Conservation (phyloP, 2,888 invertebrate genomes). For the Chydorus sphaericus region DNA sequence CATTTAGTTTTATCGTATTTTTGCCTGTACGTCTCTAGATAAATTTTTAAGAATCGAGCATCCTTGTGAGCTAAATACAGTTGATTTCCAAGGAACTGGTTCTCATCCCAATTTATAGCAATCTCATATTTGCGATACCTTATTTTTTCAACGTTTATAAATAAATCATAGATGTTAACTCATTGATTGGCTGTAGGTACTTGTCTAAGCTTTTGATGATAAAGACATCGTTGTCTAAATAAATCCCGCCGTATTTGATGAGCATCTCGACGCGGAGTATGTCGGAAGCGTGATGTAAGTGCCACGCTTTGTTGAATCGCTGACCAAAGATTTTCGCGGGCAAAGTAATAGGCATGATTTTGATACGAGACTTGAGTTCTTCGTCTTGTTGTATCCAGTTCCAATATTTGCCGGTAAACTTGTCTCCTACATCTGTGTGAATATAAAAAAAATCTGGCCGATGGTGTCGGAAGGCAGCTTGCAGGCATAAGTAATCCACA, state of each 20-base stretch:
- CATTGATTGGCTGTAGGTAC: too few species aligned
- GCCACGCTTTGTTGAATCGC: not conserved
- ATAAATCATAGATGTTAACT: too few species aligned
- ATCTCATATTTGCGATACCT: constrained; percentile 25
- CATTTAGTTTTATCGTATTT: too few species aligned
- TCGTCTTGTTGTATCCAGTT: not conserved
- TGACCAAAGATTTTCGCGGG: not conserved
- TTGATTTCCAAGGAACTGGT: constrained; percentile 17
- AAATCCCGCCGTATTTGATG: not conserved
- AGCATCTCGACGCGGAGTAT: not conserved
- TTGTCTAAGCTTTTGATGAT: not conserved
- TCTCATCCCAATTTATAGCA: constrained; percentile 23
- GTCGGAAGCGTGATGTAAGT: not conserved
- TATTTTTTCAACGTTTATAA: too few species aligned
- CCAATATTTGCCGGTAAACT: not conserved
- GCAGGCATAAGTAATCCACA: not conserved
- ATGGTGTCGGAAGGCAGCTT: not conserved
- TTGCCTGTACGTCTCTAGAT: constrained; percentile 24
- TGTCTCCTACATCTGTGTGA: not conserved
- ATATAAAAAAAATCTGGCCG: not conserved
- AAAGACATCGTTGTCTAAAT: not conserved
- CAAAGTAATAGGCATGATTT: not conserved
- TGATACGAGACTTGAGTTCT: not conserved
- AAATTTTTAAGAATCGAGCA: constrained; percentile 24
- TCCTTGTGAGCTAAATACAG: constrained; percentile 24